Evolutionary conservation across 2,888 invertebrate genomes (phyloP).

Genomic region (Autographa gamma): DNA sequence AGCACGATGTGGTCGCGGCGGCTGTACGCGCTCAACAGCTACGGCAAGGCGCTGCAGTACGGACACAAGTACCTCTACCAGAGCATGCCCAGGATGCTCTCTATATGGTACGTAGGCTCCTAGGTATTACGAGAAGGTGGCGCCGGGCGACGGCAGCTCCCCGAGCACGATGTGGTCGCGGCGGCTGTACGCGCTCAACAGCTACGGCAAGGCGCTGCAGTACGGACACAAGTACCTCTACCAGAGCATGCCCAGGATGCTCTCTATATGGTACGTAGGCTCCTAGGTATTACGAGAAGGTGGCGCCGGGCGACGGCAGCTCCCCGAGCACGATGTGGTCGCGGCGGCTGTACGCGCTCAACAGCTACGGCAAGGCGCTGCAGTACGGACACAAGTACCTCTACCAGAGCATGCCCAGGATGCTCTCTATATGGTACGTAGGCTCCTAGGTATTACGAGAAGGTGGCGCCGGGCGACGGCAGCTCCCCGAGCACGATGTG

Average conservation of each 20-base stretch:
- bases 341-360: conserved; percentile 91
- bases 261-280: conserved; percentile 94
- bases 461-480: conserved; percentile 74
- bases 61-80: conserved; percentile 98
- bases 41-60: conserved; percentile 93
- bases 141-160: conserved; percentile 78
- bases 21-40: conserved; percentile 91
- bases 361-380: conserved; percentile 92
- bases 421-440: conserved; percentile 96
- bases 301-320: conserved; percentile 72
- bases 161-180: conserved; percentile 88
- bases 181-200: conserved; percentile 91
- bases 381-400: conserved; percentile 96
- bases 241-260: conserved; percentile 97
- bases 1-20: conserved; percentile 89
- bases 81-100: conserved; percentile 97
- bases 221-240: conserved; percentile 97
- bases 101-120: conserved; percentile 92
- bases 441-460: too few species aligned
- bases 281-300: conserved; percentile 62
- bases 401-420: conserved; percentile 98
- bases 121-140: conserved; percentile 63
- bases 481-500: conserved; percentile 86
- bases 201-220: conserved; percentile 93
- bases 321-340: conserved; percentile 88